These are phyloP conservation scores for Penelope pileata DNA, from an alignment of 2,113 vertebrate species.

Conservation along the genomic window DNA sequence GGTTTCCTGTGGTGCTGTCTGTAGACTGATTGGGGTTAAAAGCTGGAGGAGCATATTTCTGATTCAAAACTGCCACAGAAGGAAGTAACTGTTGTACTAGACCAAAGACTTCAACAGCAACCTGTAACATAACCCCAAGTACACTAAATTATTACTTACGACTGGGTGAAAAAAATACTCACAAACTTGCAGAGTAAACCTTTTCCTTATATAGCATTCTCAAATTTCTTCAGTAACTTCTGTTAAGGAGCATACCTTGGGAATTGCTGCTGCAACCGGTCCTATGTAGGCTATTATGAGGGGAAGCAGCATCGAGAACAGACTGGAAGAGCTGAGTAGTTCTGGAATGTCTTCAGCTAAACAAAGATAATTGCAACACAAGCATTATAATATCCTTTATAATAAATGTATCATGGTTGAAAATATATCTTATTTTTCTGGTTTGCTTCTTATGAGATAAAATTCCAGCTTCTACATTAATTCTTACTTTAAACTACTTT, in stretches of 20 bases:
- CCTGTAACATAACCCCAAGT: constrained; percentile 69
- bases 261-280: constrained; percentile 95
- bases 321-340: constrained; percentile 95
- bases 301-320: constrained; percentile 98
- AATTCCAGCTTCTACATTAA: background rate
- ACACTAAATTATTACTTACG: background rate
- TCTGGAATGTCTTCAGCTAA: constrained; percentile 98
- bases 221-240: background rate
- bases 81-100: constrained; percentile 95
- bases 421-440: background rate
- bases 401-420: background rate
- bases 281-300: constrained; percentile 98
- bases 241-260: constrained; percentile 84
- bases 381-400: background rate
- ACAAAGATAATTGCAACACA: constrained; percentile 47
- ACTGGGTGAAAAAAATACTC: background rate
- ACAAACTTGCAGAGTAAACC: background rate
- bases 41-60: constrained; percentile 96
- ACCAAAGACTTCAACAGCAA: constrained; percentile 97
- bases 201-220: background rate
- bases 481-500: background rate
- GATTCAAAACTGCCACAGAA: constrained; percentile 94
- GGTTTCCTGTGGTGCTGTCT: constrained; percentile 97
- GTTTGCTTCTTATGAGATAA: background rate
- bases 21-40: constrained; percentile 99